Conservation (phyloP, 2,113 vertebrate species). For the Psittacus erithacus region DNA sequence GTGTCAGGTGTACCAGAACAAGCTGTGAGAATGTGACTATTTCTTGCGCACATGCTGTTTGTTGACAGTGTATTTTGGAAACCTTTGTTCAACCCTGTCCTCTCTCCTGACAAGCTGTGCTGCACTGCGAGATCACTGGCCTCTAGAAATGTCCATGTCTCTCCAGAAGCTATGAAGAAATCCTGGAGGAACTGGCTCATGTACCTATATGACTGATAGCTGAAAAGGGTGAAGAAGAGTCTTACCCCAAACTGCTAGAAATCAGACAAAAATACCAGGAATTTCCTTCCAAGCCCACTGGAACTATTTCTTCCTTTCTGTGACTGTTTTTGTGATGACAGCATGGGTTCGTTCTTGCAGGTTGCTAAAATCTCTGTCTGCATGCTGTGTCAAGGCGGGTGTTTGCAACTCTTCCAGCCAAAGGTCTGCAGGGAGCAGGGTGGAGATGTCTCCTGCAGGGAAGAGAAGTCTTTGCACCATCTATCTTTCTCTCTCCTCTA, state of each 20-base stretch:
- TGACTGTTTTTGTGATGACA: neutral
- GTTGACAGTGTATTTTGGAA: neutral
- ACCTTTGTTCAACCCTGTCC: neutral
- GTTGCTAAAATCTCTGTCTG: neutral
- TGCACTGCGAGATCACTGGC: neutral
- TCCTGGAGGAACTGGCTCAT: neutral
- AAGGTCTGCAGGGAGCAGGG: neutral
- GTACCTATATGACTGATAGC: neutral
- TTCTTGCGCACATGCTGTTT: neutral
- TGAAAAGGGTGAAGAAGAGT: neutral
- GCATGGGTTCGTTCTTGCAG: accelerated
- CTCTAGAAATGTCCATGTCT: neutral
- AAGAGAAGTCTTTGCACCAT: neutral
- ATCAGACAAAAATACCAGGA: neutral
- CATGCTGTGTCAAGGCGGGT: accelerated
- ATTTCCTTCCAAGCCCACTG: neutral
- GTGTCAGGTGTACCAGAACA: neutral
- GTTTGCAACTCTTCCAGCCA: neutral
- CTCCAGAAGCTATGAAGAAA: neutral
- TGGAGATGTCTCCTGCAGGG: neutral
- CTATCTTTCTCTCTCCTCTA: neutral
- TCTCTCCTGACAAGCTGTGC: neutral
- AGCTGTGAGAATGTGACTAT: neutral
- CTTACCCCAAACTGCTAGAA: neutral
- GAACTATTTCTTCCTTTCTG: neutral